Conservation (phyloP, 2,888 invertebrate genomes). For the Athrips mouffetella region DNA sequence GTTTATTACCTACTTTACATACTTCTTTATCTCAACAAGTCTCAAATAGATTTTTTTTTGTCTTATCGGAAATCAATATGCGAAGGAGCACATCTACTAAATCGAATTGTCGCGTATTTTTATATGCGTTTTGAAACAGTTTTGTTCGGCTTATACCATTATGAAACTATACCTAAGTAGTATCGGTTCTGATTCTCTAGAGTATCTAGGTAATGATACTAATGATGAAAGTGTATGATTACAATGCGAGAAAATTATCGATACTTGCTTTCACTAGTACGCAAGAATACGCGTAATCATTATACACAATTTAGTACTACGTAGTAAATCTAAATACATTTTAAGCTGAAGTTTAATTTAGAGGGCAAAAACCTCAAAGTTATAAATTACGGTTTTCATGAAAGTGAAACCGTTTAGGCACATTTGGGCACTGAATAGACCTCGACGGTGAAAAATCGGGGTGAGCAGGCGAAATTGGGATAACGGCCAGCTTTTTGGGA, state of each 20-base stretch:
- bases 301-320: not conserved
- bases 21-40: too few relatives aligned
- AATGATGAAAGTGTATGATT: slow-evolving; percentile 36
- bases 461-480: not conserved
- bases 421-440: slow-evolving; percentile 3
- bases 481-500: not conserved
- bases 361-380: not conserved
- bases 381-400: slow-evolving; percentile 7
- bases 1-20: not conserved
- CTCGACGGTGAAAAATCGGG: not conserved
- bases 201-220: too few relatives aligned
- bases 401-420: slow-evolving; percentile 1
- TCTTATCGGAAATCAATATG: slow-evolving; percentile 19
- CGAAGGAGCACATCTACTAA: slow-evolving; percentile 6
- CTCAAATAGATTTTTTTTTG: slow-evolving; percentile 15
- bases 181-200: slow-evolving; percentile 25
- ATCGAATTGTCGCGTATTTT: slow-evolving; percentile 4
- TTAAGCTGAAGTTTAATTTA: not conserved
- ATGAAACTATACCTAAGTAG: slow-evolving; percentile 26
- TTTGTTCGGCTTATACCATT: not conserved
- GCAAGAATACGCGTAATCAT: too few relatives aligned
- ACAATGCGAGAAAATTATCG: slow-evolving; percentile 32
- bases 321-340: too few relatives aligned
- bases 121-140: slow-evolving; percentile 13
- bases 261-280: slow-evolving; percentile 40